Conservation (phyloP, 1,140 invertebrate genomes). For the Uloborus diversus region DNA sequence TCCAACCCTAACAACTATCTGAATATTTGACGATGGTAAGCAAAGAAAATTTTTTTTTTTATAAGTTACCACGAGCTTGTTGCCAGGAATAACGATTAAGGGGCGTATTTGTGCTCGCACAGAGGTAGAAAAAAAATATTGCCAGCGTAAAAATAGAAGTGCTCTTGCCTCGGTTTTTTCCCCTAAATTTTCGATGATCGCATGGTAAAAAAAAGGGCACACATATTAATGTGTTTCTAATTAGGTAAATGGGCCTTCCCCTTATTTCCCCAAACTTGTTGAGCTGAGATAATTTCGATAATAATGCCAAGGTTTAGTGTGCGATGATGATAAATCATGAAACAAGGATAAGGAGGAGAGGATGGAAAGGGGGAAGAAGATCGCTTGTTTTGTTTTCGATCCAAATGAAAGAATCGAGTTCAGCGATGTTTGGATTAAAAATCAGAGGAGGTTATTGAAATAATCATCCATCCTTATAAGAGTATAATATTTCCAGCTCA, state of each 20-base stretch:
- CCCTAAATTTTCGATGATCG: background rate
- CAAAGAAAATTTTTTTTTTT: background rate
- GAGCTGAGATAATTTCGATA: background rate
- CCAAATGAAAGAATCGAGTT: too few species aligned
- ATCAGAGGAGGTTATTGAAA: too few species aligned
- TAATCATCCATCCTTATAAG: too few species aligned
- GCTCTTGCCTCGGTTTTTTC: background rate
- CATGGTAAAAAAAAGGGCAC: background rate
- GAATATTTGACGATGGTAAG: background rate
- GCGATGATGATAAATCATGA: slow-evolving; percentile 2
- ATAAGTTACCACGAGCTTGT: background rate
- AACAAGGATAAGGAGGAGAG: background rate
- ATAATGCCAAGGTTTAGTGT: background rate
- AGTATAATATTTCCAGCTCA: too few species aligned
- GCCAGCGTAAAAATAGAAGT: background rate
- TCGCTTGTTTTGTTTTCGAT: background rate
- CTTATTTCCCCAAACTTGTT: background rate
- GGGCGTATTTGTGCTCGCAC: background rate
- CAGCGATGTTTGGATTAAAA: too few species aligned
- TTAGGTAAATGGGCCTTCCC: background rate
- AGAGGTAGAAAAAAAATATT: background rate
- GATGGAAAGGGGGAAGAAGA: background rate
- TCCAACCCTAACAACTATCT: background rate
- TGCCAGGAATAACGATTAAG: background rate
- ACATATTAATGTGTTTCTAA: slow-evolving; percentile 7